These are phyloP conservation scores for Tipula lateralis DNA, from an alignment of 2,888 invertebrate species.

Conservation along the genomic window DNA sequence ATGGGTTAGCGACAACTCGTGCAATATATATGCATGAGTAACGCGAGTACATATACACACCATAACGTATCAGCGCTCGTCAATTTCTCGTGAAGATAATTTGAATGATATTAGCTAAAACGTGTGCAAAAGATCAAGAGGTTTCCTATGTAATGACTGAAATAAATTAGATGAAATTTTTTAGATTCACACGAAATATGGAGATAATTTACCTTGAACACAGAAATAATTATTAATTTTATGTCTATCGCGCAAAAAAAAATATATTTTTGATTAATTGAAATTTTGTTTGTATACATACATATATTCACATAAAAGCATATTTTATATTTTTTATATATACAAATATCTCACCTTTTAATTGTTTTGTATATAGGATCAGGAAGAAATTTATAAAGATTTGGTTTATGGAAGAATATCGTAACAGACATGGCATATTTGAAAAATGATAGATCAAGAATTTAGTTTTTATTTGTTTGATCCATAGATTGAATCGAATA, in stretches of 20 bases:
- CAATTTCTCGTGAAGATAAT: no score
- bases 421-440: no score
- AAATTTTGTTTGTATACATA: neutral
- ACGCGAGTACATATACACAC: no score
- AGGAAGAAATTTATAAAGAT: conserved; percentile 24
- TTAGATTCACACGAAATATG: neutral
- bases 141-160: neutral
- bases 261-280: conserved; percentile 4
- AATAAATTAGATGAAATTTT: neutral
- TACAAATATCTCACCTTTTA: conserved; percentile 16
- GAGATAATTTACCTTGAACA: neutral
- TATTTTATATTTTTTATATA: neutral
- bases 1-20: no score
- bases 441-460: neutral
- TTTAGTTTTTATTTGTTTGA: neutral
- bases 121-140: neutral
- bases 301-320: neutral
- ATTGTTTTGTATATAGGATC: conserved; percentile 5
- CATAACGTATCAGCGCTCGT: no score
- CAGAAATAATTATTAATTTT: neutral
- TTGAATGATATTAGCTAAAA: no score
- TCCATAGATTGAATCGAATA: neutral
- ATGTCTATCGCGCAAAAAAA: neutral
- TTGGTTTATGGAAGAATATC: neutral
- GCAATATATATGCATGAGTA: no score